Evolutionary conservation across 2,888 invertebrate genomes (phyloP).

Genomic region (Drosophila anomelani): DNA sequence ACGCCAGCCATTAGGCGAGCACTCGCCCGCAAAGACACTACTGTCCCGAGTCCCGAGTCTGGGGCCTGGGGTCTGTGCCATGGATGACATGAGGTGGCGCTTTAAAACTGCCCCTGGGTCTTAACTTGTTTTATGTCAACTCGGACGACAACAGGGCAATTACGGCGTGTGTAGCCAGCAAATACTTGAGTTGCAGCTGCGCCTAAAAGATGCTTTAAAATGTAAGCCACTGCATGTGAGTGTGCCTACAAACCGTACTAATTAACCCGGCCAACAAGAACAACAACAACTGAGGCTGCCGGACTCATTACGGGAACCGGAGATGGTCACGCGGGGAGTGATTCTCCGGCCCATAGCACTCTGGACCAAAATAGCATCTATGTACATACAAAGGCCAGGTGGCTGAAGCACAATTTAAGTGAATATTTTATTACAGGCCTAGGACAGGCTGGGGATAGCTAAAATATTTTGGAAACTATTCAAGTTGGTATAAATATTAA

Average conservation of each 20-base stretch:
- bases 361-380: conserved; percentile 12
- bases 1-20: conserved; percentile 49
- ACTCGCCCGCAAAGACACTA: conserved; percentile 36
- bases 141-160: conserved; percentile 66
- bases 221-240: conserved; percentile 27
- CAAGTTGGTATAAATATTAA: conserved; percentile 7
- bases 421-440: conserved; percentile 21
- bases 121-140: conserved; percentile 75
- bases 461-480: conserved; percentile 2
- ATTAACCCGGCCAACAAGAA: conserved; percentile 53
- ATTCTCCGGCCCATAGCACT: conserved; percentile 26
- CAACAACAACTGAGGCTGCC: conserved; percentile 33
- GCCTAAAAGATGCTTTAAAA: conserved; percentile 70
- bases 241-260: conserved; percentile 39
- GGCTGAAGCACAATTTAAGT: neutral
- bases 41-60: conserved; percentile 14
- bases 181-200: conserved; percentile 72
- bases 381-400: neutral
- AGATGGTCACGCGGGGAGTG: conserved; percentile 60
- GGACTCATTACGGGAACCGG: conserved; percentile 50
- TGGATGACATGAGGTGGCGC: conserved; percentile 48
- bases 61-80: conserved; percentile 8
- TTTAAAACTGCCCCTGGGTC: conserved; percentile 69
- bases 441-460: conserved; percentile 5
- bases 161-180: conserved; percentile 55